Conservation (phyloP, 2,113 vertebrate species). For the Rhadina sibilatrix region DNA sequence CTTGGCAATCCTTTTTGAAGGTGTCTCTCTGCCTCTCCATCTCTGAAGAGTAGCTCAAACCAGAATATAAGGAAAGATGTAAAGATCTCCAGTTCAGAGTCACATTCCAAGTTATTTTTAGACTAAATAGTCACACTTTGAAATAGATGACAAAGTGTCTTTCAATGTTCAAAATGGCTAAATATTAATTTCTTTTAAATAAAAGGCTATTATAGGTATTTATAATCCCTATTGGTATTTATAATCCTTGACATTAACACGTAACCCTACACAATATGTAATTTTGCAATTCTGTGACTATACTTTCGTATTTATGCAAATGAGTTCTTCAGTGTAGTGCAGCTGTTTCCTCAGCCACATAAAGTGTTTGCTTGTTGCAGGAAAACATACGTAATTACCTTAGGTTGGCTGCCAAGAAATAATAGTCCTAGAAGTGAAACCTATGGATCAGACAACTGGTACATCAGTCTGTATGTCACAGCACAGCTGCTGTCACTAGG, state of each 20-base stretch:
- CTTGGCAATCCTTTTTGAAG: background rate
- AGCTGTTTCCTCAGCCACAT: slow-evolving; percentile 52
- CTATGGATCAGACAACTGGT: slow-evolving; percentile 50
- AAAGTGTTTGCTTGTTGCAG: slow-evolving; percentile 60
- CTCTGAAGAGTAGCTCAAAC: background rate
- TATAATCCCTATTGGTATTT: background rate
- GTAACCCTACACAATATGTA: background rate
- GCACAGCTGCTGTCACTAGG: slow-evolving; percentile 21
- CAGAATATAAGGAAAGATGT: background rate
- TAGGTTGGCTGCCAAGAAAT: slow-evolving; percentile 64
- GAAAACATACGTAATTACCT: slow-evolving; percentile 54
- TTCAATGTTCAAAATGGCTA: background rate
- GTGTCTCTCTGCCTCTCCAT: background rate
- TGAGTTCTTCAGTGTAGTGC: slow-evolving; percentile 11
- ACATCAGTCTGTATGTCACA: background rate
- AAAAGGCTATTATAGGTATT: background rate
- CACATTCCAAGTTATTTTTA: background rate
- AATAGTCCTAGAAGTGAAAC: slow-evolving; percentile 57
- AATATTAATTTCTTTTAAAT: background rate
- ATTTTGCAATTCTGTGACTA: slow-evolving; percentile 17
- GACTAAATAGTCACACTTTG: background rate
- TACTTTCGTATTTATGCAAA: slow-evolving; percentile 15
- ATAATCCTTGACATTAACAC: background rate
- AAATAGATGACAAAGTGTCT: background rate
- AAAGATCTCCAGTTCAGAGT: background rate